Evolutionary conservation across 2,113 vertebrate genomes (phyloP), one percentile per base, ranked within the genome.

Genomic region (Atractosteus spatula): DNA sequence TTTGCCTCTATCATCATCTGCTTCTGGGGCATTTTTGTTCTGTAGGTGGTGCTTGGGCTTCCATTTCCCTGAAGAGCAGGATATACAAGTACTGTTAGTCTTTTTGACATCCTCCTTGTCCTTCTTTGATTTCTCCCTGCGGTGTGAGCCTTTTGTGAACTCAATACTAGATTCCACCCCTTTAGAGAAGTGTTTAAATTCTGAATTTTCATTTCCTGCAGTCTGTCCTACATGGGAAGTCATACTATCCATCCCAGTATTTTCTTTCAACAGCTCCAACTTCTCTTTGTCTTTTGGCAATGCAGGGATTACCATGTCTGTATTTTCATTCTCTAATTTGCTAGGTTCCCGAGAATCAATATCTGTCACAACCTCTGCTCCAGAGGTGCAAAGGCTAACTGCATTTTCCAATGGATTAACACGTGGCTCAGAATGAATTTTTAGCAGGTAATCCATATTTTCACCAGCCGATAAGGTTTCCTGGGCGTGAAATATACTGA

Each of bases 221-320:
- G 59, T 62, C 14, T 11, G 6, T 51, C 5, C 47, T 7, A 1
- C 10, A 10, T 10, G 10, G 47, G 47, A 51, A 51, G 47, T 7
- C 43, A 41, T 44, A 12, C 61, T 47, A 47, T 7, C 74, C 14
- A 65, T 66, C 7, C 68, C 51, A 44, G 72, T 70, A 55, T 55
- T 72, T 54, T 68, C 72, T 61, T 41, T 68, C 57, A 59, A 69
- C 59, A 4, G 14, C 47, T n/a, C 63, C 29, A 69, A 51, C 8
- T 68, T 55, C n/a, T 59, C 41, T 62, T 44, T 69, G 45, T 68
- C 57, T n/a, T 59, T 66, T 47, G 73, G 41, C 41, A 41, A 41
- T 16, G 11, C 16, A 57, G 65, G 54, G 47, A 29, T 67, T 66
- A 47, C 13, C 57, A 56, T 29, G 41, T 66, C 41, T 59, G 17